Evolutionary conservation across 1,140 invertebrate species (phyloP), one percentile per base, ranked within the genome.

Genomic region (Drosophila seguyi): DNA sequence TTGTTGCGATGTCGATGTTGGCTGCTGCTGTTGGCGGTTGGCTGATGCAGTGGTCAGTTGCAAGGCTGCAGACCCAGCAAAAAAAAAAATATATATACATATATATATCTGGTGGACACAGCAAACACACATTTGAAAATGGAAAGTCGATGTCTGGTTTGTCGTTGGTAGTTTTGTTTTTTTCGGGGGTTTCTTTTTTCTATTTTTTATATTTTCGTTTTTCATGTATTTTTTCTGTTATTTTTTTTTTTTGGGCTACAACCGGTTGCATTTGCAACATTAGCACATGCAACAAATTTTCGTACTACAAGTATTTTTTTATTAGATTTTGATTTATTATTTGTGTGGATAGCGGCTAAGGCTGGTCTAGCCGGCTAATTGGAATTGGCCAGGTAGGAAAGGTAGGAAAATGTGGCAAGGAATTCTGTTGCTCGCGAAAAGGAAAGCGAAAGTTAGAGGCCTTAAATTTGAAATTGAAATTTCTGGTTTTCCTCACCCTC

Each of bases 141-240:
- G 84, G 84, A 87, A 87, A 87, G 84, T 87, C 85, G 83, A 81
- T 58, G 57, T 71, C 73, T 80, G 78, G 75, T 52, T 55, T 79
- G 81, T 56, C 66, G 55, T 61, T 81, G 75, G 79, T 75, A 82
- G 79, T 87, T 82, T 82, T 81, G 50, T 74, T 48, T 59, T 60
- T 59, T 62, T 53, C 6, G 38, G 62, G 56, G 45, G 36, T 29
- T 72, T 67, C 31, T 29, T 27, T 75, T 45, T 62, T 45, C 16
- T 36, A 27, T 50, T 16, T 62, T 63, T 50, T 25, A 20, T 67
- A 20, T 67, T 41, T 44, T 14, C 36, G 57, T 45, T 74, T 52
- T 45, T 62, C 22, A 25, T 53, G 65, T 60, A 18, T 52, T 79
- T 72, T 69, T 55, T 55, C 25, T 25, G 25, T 25, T 25, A n/a